Evolutionary conservation across 2,797 vertebrate genomes (phyloP).

Genomic region (Protosalanx chinensis): DNA sequence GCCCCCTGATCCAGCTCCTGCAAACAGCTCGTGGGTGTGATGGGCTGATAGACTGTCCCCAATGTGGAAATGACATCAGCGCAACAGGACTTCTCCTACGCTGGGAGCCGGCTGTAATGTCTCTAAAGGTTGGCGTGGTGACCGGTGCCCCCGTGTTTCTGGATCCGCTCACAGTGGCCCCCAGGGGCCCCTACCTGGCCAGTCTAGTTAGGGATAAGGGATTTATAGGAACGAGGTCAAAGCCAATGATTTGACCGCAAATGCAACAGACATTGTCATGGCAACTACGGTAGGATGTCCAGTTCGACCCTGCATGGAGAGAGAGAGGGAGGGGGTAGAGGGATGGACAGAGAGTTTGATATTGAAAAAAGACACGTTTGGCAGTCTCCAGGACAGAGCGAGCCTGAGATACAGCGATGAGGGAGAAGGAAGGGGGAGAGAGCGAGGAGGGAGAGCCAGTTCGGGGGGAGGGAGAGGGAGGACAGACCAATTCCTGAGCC

Average conservation of each 20-base stretch:
- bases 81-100: not conserved
- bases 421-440: constrained; percentile 33
- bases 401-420: constrained; percentile 38
- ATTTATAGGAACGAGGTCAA: constrained; percentile 50
- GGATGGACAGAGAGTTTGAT: constrained; percentile 18
- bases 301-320: constrained; percentile 48
- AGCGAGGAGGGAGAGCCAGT: constrained; percentile 32
- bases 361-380: not conserved
- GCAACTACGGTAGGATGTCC: constrained; percentile 61
- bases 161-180: not conserved
- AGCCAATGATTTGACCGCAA: constrained; percentile 57
- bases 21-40: constrained; percentile 52
- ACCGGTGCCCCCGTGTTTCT: not conserved
- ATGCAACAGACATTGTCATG: constrained; percentile 74
- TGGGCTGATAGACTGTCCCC: constrained; percentile 44
- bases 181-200: not conserved
- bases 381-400: constrained; percentile 42
- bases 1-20: constrained; percentile 39
- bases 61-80: constrained; percentile 55
- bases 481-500: constrained; percentile 11
- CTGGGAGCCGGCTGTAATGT: constrained; percentile 26
- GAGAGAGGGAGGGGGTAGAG: constrained; percentile 35
- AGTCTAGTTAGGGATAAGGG: constrained; percentile 24
- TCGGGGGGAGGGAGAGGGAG: constrained; percentile 35
- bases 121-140: constrained; percentile 7